Evolutionary conservation across 1,140 invertebrate genomes (phyloP), one percentile per base, ranked within the genome.

Genomic region (Protaetia brevitarsis): DNA sequence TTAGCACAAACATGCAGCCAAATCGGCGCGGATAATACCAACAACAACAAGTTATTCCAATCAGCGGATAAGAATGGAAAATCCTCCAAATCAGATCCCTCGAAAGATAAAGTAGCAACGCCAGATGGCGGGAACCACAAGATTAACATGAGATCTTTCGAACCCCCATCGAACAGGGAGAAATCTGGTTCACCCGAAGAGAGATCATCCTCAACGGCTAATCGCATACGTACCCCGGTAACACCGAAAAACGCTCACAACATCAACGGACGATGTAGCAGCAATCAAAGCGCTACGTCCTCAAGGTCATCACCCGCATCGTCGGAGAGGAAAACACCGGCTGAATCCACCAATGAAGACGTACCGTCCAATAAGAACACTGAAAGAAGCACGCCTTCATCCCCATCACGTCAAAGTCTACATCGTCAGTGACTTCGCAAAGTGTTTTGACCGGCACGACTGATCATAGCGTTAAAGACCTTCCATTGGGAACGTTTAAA

Each of bases 1-100:
- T 82, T 97, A 69, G 95, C 94, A 23, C 94, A 96, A 79, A 97
- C 95, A 36, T 97, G 95, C 84, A 95, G 92, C 77, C 95, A 94
- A 78, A 97, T 97, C 75, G 95, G 95, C 64, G 91, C 93, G 11
- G 95, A 97, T 79, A 79, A 88, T 74, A 80, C 91, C 74, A 82
- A 88, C 80, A 80, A 86, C 79, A n/a, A 51, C 19, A 75, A 92
- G 68, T 80, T 91, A 60, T 83, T 88, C 64, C 86, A 89, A 51
- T 86, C 85, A 45, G 86, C 82, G 58, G 88, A 84, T 77, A 89
- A 88, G 78, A 51, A 23, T 51, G 41, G 41, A 51, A 51, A 51
- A 23, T 81, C 82, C 80, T 73, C 77, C 60, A 72, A 78, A 59
- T 74, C 73, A 41, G 84, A 87, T 37, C 75, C 78, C 1, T 72